Conservation (phyloP, 2,797 vertebrate species). For the Phataginus tricuspis region DNA sequence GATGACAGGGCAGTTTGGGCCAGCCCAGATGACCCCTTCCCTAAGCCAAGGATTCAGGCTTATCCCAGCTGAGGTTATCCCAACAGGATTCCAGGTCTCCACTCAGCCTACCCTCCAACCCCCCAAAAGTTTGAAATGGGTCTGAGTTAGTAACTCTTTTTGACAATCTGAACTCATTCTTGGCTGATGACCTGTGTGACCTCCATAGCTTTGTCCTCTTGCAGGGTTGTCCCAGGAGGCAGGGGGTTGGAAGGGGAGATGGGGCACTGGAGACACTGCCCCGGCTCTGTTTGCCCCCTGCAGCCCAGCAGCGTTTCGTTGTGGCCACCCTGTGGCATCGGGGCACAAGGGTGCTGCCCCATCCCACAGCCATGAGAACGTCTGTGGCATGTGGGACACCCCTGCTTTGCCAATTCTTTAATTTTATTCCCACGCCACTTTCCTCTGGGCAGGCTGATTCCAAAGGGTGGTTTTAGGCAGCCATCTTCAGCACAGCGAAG, state of each 20-base stretch:
- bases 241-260: too few relatives aligned
- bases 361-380: background rate
- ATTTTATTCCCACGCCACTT: background rate
- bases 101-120: too few relatives aligned
- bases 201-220: background rate
- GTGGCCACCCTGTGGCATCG: background rate
- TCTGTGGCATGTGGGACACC: background rate
- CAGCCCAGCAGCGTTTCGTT: background rate
- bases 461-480: background rate
- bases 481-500: background rate
- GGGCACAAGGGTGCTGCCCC: background rate
- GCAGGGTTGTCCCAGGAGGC: background rate
- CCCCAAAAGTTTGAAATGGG: background rate
- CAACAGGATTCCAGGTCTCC: background rate
- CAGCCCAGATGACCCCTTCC: background rate
- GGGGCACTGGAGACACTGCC: rapidly evolving
- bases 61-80: background rate
- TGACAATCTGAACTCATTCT: background rate
- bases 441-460: background rate
- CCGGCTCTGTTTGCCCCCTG: background rate
- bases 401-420: background rate
- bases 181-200: background rate
- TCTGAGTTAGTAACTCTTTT: background rate
- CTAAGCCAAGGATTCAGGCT: background rate
- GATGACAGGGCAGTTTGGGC: background rate